Evolutionary conservation across 2,113 vertebrate species (phyloP).

Genomic region (Myotis yumanensis): DNA sequence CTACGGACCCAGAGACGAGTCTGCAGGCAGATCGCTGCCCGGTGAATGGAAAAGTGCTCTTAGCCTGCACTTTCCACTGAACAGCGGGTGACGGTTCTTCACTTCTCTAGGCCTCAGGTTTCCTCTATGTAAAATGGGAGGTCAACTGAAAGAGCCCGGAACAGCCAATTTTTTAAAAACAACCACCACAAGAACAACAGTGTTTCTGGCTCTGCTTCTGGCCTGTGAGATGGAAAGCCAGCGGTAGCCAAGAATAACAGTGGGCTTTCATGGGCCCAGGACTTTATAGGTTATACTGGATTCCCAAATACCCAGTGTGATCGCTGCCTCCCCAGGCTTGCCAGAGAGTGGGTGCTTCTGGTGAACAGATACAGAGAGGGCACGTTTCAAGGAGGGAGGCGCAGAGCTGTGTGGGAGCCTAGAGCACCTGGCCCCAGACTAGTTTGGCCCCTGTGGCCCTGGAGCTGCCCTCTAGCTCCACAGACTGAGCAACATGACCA

Average conservation of each 20-base stretch:
- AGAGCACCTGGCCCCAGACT: background rate
- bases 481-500: background rate
- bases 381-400: background rate
- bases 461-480: background rate
- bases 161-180: background rate
- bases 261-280: background rate
- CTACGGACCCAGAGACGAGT: rapidly evolving
- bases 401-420: background rate
- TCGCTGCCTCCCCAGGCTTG: background rate
- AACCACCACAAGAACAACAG: background rate
- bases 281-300: background rate
- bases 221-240: background rate
- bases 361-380: background rate
- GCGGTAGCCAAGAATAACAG: background rate
- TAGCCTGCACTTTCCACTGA: background rate
- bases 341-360: background rate
- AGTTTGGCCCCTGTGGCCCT: background rate
- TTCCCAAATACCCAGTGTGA: background rate
- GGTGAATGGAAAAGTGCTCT: background rate
- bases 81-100: background rate
- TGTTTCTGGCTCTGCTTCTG: slow-evolving; percentile 1
- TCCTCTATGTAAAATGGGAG: background rate
- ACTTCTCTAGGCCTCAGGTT: background rate
- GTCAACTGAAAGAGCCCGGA: background rate
- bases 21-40: background rate